Base-by-base conservation (phyloP, 2,797 vertebrate genomes). In the Luscinia luscinia region DNA sequence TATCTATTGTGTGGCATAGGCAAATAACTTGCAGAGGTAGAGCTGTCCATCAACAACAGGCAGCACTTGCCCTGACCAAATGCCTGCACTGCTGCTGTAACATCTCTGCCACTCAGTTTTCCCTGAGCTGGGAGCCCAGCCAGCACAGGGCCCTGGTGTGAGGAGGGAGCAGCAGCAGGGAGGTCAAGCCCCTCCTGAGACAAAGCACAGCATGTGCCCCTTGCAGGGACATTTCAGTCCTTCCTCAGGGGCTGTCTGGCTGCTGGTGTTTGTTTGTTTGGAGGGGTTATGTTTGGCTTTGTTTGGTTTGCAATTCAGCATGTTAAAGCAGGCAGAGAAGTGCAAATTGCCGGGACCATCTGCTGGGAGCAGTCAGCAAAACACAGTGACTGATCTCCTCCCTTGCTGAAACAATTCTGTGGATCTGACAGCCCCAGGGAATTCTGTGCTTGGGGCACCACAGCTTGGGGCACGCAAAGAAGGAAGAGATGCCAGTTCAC, bases 301-400 rank as follows among this genome's bases (percentile, higher is more conserved):
- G 90, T 87, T 95, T 85, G 87, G 45, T 84, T 85, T 87, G 91
- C 32, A 91, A 91, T 74, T 95, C 96, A 95, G 72, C 94, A 87
- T 92, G 91, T 85, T 94, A 43, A 67, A 90, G 72, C 89, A 92
- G 78, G 61, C 84, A 93, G 89, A 87, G 68, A 93, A 92, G 84
- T 52, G 78, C 77, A 87, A 95, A 94, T 91, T 94, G 78, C 57
- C 10, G 1, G 61, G 83, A 93, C 95, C 89, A 93, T 95, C 94
- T 96, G 95, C 89, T 91, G 82, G 84, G 86, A 87, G 75, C 87
- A 96, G 75, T 67, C 91, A 94, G 95, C 72, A 92, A 67, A 91
- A 87, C 0, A 0, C 0, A 76, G 74, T 90, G 91, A 94, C 6
- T 89, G 93, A 96, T 94, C 67, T 85, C 41, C 63, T 86, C 58